Evolutionary conservation across 2,888 invertebrate genomes (phyloP), one percentile per base, ranked within the genome.

Genomic region (Actias luna): DNA sequence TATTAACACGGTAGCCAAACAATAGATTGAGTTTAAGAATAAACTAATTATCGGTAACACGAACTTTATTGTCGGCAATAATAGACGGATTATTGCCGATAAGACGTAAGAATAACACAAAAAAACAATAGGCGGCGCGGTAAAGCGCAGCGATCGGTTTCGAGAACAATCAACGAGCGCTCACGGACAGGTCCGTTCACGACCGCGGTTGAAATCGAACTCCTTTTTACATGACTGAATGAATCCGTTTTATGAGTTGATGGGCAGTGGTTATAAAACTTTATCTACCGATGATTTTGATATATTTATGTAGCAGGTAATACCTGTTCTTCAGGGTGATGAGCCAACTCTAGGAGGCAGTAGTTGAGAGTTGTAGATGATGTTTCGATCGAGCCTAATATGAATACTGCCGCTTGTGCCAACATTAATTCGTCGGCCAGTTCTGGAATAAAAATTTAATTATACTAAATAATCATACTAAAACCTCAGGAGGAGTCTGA

Each of bases 381-480:
- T 0, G 89, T 89, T 65, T 89, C 89, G 31, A 89, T 79, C 1
- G 88, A 74, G 5, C 89, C 89, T 59, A 89, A 68, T 65, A 89
- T 85, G 65, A 89, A 89, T 2, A 89, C 78, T 1, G 87, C 87
- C 1, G 74, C 89, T 68, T 89, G 89, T 4, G 89, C 89, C 67
- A 89, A 52, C 86, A 89, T 87, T 58, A 89, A 67, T 63, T 89
- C 74, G 62, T 89, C 87, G 18, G 84, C 83, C 22, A 84, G 68
- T 64, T 84, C 88, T 87, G 65, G 58, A 77, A 72, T 61, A 67
- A 64, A 59, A 58, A 59, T 46, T 52, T 36, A 25, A 25, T 36
- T n/a, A 25, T 22, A 31, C 22, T 36, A 42, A 42, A 42, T 14
- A 35, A 5, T 5, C 16, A 58, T 5, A 1, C 12, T 58, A 18